Base-by-base conservation (phyloP, 1,140 invertebrate genomes). In the Goniozus legneri region DNA sequence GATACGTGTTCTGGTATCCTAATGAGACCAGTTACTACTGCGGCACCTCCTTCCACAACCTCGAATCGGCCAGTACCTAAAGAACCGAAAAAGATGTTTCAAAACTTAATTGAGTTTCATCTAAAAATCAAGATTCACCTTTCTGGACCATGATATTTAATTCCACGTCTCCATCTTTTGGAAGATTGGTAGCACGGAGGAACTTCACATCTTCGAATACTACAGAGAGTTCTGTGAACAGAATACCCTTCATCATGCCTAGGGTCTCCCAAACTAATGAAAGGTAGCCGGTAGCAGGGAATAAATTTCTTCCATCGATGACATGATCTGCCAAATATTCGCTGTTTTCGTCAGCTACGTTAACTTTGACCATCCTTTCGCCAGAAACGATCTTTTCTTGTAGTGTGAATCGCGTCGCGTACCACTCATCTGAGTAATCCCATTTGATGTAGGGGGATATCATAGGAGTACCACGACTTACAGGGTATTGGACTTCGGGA, bases 201-300 rank as follows among this genome's bases (percentile, higher is more conserved):
- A 97, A 93, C 16, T 81, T 81, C 2, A 96, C 82, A 76, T 97
- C 84, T 65, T 95, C 88, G 66, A 97, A 93, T 1, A 89, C 80
- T 0, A 97, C 85, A 0, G 88, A 81, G 6, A 91, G 75, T 59
- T 92, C 84, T 30, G 86, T 84, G 58, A 80, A 87, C 1, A 80
- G 65, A 38, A 84, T 76, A 37, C 85, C 85, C 59, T 82, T 80
- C 76, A 92, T 82, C 69, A 88, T 83, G n/a, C 87, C 88, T 15
- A 96, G 64, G 2, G 90, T 89, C 68, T 92, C 88, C 95, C 94
- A 97, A 0, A 89, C 89, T 12, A 96, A 72, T 3, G 84, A 71
- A 44, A 91, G 60, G 62, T 89, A 98, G 16, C 91, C 92, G 7
- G 93, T 95, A 0, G 92, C 93, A 2, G 95, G 95, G 50, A 91